These are phyloP conservation scores for Andrena fulva DNA, from an alignment of 2,888 invertebrate species.

Conservation along the genomic window DNA sequence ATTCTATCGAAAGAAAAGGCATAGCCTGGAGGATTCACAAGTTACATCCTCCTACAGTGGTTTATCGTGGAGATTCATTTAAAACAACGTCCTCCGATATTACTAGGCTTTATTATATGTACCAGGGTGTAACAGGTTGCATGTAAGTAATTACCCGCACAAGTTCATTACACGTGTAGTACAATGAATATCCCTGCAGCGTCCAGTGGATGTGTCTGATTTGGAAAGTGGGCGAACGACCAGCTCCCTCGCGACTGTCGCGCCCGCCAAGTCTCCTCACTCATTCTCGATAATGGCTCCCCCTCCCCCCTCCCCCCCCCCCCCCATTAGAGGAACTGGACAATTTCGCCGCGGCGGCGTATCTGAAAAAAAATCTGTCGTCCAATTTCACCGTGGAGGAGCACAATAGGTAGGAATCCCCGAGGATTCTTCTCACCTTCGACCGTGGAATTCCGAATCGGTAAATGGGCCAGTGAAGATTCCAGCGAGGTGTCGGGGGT, in stretches of 20 bases:
- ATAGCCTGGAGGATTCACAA: too few species aligned
- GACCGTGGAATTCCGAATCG: constrained; percentile 20
- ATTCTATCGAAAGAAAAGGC: too few species aligned
- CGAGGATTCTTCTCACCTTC: neutral
- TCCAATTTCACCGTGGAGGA: neutral
- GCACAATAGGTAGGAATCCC: constrained; percentile 19
- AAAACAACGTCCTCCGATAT: too few species aligned
- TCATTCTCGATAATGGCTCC: neutral
- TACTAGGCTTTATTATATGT: neutral
- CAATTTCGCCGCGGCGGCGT: neutral
- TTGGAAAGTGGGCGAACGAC: neutral
- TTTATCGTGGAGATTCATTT: too few species aligned
- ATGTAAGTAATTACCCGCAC: constrained; percentile 12
- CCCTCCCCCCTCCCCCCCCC: neutral
- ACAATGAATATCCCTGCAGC: constrained; percentile 31
- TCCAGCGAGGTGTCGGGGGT: neutral
- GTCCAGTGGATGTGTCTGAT: neutral
- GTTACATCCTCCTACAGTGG: too few species aligned
- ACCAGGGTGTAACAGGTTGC: constrained; percentile 14
- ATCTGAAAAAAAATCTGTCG: neutral
- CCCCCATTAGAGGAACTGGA: neutral
- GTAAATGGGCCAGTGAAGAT: constrained; percentile 10
- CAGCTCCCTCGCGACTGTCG: neutral
- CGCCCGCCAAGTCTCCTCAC: neutral
- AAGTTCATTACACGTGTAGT: constrained; percentile 11